Conservation (phyloP, 2,797 vertebrate genomes). For the Chaetodon trifasciatus region DNA sequence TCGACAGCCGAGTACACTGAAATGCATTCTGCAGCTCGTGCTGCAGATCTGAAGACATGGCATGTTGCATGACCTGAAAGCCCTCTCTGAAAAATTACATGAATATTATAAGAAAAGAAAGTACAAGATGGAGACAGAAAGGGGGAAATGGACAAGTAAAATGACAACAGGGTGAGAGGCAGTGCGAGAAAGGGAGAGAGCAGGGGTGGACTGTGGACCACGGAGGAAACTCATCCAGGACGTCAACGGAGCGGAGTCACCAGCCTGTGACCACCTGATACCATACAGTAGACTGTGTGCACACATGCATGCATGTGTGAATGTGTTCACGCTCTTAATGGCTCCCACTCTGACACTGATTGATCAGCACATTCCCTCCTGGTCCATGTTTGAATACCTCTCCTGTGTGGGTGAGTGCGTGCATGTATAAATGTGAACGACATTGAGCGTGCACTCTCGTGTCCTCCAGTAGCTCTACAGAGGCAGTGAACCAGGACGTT, state of each 20-base stretch:
- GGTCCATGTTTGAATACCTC: slow-evolving; percentile 30
- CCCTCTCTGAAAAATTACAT: slow-evolving; percentile 14
- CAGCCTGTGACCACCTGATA: slow-evolving; percentile 47
- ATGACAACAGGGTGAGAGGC: slow-evolving; percentile 28
- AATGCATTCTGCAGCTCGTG: neutral
- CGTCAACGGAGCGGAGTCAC: slow-evolving; percentile 41
- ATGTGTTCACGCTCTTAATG: slow-evolving; percentile 15
- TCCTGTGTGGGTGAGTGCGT: neutral
- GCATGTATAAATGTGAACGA: slow-evolving; percentile 20
- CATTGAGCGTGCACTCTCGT: slow-evolving; percentile 23
- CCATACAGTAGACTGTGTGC: slow-evolving; percentile 7
- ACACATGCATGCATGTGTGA: slow-evolving; percentile 3
- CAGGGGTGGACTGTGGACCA: slow-evolving; percentile 7
- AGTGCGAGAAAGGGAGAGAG: slow-evolving; percentile 7
- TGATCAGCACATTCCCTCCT: slow-evolving; percentile 54
- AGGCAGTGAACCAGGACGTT: slow-evolving; percentile 59
- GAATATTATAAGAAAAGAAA: slow-evolving; percentile 1
- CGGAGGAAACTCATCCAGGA: slow-evolving; percentile 53
- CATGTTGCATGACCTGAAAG: slow-evolving; percentile 13
- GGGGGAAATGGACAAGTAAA: neutral
- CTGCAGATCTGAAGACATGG: slow-evolving; percentile 8
- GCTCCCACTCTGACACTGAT: slow-evolving; percentile 52
- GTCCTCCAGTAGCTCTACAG: slow-evolving; percentile 48
- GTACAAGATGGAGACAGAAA: slow-evolving; percentile 23
- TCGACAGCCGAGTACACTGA: neutral